Base-by-base conservation (phyloP, 2,797 vertebrate genomes). In the Amblyraja radiata region DNA sequence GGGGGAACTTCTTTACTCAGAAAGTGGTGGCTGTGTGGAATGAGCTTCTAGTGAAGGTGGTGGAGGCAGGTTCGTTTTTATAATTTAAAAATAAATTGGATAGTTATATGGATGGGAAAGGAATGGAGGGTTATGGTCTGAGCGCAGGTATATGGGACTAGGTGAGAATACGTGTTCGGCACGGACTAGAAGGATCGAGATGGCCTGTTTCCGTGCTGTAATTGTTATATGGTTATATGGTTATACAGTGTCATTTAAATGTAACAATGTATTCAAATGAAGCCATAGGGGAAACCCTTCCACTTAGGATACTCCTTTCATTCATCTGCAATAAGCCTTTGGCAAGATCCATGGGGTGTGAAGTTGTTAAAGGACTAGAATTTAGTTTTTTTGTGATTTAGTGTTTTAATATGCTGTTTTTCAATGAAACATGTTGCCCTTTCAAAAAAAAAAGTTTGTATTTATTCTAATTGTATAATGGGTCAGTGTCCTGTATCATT, bases 241-340 rank as follows among this genome's bases (percentile, higher is more conserved):
- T 32, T 32, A 32, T 32, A 32, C 32, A 32, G 84, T 68, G 63
- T 8, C 61, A 88, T 88, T 68, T 65, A 88, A 88, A 88, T 88
- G n/a, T 88, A 36, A 88, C 84, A 88, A 65, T 88, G 84, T 8
- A 88, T 68, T 88, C 61, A 88, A 88, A 88, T 11, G 16, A 63
- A 32, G 25, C 46, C 39, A 23, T 46, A 11, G 80, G 23, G n/a
- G 36, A 68, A 10, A 88, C 63, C 83, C 6, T 88, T 68, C 84
- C 84, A 88, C 63, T 86, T 63, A 68, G 84, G 32, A 88, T 88
- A 8, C n/a, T 68, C 3, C 84, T 7, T 88, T 65, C 84, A 10
- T 36, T 68, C 84, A 88, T 16, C 63, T 68, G 63, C n/a, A 36
- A 68, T 68, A 65, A n/a, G n/a, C 84, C 84, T 68, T 36, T 32